A percentile compares a stretch with the other conserved stretches of the same genome.
These are phyloP conservation scores for Patella depressa DNA, from an alignment of 2,888 invertebrate species.

Conservation along the genomic window DNA sequence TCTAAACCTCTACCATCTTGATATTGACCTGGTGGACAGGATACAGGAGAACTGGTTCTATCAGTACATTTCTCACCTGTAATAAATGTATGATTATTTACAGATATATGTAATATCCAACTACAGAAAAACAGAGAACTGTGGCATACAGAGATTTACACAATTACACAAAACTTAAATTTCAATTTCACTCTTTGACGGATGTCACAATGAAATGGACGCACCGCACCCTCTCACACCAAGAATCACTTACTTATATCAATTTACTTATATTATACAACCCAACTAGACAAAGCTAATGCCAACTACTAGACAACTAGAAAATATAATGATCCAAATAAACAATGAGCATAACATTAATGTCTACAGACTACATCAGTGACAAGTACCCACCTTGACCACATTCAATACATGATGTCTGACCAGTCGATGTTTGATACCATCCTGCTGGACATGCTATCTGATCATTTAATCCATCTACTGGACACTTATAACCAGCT, in stretches of 20 bases:
- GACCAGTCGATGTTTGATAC: slow-evolving; percentile 51
- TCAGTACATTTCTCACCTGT: slow-evolving; percentile 56
- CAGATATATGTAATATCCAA: no score
- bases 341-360: neutral
- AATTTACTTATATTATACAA: no score
- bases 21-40: slow-evolving; percentile 60
- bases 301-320: no score
- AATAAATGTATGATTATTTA: slow-evolving; percentile 9
- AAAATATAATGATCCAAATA: neutral
- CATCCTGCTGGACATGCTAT: slow-evolving; percentile 54
- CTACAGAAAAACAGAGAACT: no score
- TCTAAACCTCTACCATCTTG: slow-evolving; percentile 55
- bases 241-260: no score
- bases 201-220: no score
- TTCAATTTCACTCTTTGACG: no score
- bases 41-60: slow-evolving; percentile 33
- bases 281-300: no score
- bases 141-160: no score
- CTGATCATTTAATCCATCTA: slow-evolving; percentile 46
- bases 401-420: slow-evolving; percentile 56
- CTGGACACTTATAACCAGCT: slow-evolving; percentile 57
- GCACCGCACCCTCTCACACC: no score
- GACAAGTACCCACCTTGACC: slow-evolving; percentile 53
- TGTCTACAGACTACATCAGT: neutral
- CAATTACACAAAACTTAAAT: no score